Conservation (phyloP, 1,140 invertebrate genomes). For the Mycetomoellerius zeteki region DNA sequence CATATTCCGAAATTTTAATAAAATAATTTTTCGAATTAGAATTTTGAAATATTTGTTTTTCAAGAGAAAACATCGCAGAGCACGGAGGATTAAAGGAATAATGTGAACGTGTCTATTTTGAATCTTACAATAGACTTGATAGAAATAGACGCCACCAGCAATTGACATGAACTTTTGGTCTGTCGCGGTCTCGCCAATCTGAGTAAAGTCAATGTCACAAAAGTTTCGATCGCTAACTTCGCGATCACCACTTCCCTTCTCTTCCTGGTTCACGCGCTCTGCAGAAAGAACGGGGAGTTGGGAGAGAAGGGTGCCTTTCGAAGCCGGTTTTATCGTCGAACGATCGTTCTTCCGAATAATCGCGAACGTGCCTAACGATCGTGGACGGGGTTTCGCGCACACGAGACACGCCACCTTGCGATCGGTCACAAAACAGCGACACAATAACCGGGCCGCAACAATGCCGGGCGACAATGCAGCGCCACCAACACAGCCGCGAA, state of each 20-base stretch:
- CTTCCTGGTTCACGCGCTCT: conserved; percentile 37
- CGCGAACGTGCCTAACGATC: conserved; percentile 81
- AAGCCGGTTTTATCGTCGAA: conserved; percentile 73
- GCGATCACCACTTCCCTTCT: conserved; percentile 27
- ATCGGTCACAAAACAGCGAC: conserved; percentile 85
- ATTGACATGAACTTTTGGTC: conserved; percentile 8
- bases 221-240: conserved; percentile 40
- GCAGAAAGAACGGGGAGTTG: neutral
- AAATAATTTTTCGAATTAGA: neutral
- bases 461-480: conserved; percentile 83
- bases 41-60: neutral
- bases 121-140: neutral
- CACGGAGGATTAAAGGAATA: neutral
- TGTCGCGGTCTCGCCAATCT: neutral
- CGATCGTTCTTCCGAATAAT: conserved; percentile 79
- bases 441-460: conserved; percentile 85
- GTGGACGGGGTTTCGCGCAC: conserved; percentile 76
- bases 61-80: neutral
- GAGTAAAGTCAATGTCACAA: conserved; percentile 41
- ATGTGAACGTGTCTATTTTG: neutral
- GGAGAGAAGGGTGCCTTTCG: conserved; percentile 64
- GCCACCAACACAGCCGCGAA: conserved; percentile 81
- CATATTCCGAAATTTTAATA: conserved; percentile 3
- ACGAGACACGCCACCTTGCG: conserved; percentile 82
- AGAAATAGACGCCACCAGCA: neutral